Percentiles rank a stretch among this genome's conserved stretches.
These are phyloP conservation scores for Galeopterus variegatus DNA, from an alignment of 2,113 vertebrate species.

Conservation along the genomic window DNA sequence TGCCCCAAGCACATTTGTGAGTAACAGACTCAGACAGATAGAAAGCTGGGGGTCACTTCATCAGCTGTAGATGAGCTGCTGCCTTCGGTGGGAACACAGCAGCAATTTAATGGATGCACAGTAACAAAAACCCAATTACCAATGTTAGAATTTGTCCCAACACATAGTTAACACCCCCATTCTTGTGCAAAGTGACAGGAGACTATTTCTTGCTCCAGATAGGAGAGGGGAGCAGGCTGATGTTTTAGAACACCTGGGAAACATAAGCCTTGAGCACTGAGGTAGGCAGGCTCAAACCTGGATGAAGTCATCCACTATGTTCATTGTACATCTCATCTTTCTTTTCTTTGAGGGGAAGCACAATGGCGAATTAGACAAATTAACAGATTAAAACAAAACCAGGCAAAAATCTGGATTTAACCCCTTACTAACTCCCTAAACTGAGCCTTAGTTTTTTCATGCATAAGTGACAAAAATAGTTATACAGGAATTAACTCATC, in stretches of 20 bases:
- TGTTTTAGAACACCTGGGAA: neutral
- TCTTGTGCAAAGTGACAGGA: slow-evolving; percentile 28
- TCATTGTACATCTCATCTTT: neutral
- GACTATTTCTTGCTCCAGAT: neutral
- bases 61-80: neutral
- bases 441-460: neutral
- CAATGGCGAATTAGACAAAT: neutral
- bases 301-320: neutral
- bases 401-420: neutral
- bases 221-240: neutral
- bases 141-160: slow-evolving; percentile 1
- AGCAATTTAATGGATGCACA: neutral
- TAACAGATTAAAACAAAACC: neutral
- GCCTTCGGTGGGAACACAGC: neutral
- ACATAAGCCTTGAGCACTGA: neutral
- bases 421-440: neutral
- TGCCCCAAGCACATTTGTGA: neutral
- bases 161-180: neutral
- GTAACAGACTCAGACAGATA: slow-evolving; percentile 25
- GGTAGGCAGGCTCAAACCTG: neutral
- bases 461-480: neutral
- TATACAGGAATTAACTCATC: neutral
- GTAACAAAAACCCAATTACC: slow-evolving; percentile 38
- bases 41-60: neutral
- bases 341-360: neutral